Percentiles rank a stretch among this genome's conserved stretches.
Conservation (phyloP, 2,797 vertebrate species). For the Pterois miles region DNA sequence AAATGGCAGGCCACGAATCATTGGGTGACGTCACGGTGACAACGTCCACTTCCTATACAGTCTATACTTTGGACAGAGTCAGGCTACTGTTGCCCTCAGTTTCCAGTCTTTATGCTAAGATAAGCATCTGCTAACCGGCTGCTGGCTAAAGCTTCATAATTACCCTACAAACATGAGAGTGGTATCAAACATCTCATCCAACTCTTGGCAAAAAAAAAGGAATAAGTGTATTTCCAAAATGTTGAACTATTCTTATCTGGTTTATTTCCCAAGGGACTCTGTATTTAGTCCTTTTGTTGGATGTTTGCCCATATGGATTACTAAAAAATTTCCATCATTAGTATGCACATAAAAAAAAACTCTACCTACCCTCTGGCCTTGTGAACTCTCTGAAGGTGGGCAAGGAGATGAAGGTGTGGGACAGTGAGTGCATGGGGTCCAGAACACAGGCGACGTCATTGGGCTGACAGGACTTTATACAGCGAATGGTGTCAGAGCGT, state of each 20-base stretch:
- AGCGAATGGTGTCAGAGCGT: conserved; percentile 90
- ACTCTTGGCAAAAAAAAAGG: no score
- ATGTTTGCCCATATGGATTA: neutral
- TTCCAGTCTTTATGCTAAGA: neutral
- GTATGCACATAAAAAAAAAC: neutral
- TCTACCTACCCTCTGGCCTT: conserved; percentile 89
- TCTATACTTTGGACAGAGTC: neutral
- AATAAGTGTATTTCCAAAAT: no score
- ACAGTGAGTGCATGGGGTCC: conserved; percentile 91
- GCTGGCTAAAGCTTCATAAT: neutral
- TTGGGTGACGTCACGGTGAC: no score
- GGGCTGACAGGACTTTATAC: conserved; percentile 91
- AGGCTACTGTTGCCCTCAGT: neutral
- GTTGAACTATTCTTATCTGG: no score
- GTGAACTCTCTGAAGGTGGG: conserved; percentile 94
- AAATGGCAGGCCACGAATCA: no score
- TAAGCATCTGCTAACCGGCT: neutral
- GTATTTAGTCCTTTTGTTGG: neutral
- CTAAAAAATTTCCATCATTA: neutral
- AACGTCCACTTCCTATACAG: no score
- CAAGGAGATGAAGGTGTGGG: conserved; percentile 94
- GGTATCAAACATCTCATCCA: neutral
- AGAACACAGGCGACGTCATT: conserved; percentile 86
- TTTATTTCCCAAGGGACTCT: no score
- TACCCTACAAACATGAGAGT: neutral